Conservation (phyloP, 64 coral and sea anemone genomes). For the Astreopora myriophthalma region DNA sequence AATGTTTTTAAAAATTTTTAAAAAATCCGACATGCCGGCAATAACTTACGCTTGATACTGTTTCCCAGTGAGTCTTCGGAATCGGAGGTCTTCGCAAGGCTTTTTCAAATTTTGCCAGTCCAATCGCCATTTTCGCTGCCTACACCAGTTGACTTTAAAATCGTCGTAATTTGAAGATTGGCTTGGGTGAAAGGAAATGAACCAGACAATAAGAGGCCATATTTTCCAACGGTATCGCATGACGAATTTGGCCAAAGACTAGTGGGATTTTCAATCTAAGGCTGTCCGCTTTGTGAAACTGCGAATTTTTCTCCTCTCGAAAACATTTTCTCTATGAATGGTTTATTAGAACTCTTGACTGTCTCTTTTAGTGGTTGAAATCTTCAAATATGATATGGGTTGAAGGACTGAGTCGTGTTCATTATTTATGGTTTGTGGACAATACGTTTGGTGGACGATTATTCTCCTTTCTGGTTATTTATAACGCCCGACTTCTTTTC, state of each 20-base stretch:
- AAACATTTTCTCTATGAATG: not conserved
- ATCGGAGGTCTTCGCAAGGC: constrained; percentile 13
- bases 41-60: constrained; percentile 18
- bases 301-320: not conserved
- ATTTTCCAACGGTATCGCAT: not conserved
- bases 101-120: constrained; percentile 20
- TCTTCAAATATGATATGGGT: not conserved
- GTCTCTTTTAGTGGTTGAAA: not conserved
- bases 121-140: constrained; percentile 28
- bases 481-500: not conserved
- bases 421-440: not conserved
- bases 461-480: not conserved
- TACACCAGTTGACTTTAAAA: constrained; percentile 37
- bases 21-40: not conserved
- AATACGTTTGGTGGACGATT: constrained; percentile 17
- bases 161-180: not conserved
- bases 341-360: not conserved
- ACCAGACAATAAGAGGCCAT: not conserved
- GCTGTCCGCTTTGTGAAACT: too few species aligned
- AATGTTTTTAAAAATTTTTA: too few species aligned
- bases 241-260: not conserved
- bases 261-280: not conserved
- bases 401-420: not conserved
- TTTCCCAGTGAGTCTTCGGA: not conserved
- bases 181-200: not conserved